Evolutionary conservation across 2,888 invertebrate genomes (phyloP), one percentile per base, ranked within the genome.

Genomic region (Acrocera orbiculus): DNA sequence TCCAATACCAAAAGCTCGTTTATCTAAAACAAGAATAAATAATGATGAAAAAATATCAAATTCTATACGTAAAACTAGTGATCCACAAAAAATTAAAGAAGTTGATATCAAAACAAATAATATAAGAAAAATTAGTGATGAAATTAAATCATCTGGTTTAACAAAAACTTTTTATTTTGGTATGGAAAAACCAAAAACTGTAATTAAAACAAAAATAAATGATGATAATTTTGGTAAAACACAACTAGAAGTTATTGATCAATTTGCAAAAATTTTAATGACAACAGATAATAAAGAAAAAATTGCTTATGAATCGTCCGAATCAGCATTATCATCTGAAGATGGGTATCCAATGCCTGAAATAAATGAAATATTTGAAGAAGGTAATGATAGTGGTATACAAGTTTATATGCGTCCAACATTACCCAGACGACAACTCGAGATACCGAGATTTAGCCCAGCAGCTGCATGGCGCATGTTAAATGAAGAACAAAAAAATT

Each of bases 401-500:
- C 73, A 76, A 16, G 58, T 85, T 33, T 71, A 76, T 38, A 58
- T 85, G 36, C 67, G 82, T 0, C 83, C 85, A 0, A 82, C 78
- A 1, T 51, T 85, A 41, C 85, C 85, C 2, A 78, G 80, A 51
- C 76, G 81, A 42, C 76, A 76, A 47, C 64, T 76, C 17, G 73
- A 77, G 42, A 72, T 80, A 32, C 80, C 83, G 0, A 62, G 79
- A 36, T 86, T 86, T 60, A 83, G 82, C 2, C 85, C 86, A 0
- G 73, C 77, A 0, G 75, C 80, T 0, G 85, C 85, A 0, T 86
- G 86, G 86, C 67, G 76, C 40, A 70, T 78, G 30, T 64, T 81
- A 4, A 28, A 45, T 6, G 50, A 52, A 6, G 48, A 51, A 22
- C 54, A 56, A 5, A 33, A 23, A 13, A 35, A 37, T 9, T n/a